Percentiles rank a stretch among this genome's conserved stretches.
Evolutionary conservation across 1,140 invertebrate genomes (phyloP).

Genomic region (Chrysopa pallens): DNA sequence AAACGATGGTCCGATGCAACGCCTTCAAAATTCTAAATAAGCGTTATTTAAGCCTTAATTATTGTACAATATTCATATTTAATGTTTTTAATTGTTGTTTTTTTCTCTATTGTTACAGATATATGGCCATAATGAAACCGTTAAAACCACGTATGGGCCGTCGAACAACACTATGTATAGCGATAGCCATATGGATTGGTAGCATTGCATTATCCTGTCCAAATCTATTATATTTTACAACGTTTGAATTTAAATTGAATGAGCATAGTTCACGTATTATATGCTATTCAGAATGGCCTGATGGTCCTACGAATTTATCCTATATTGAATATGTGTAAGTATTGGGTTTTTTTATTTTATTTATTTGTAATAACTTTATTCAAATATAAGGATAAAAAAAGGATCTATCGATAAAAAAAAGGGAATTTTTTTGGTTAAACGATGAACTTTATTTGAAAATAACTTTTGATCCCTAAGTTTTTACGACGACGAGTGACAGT

Average conservation of each 20-base stretch:
- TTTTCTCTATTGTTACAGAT: conserved; percentile 33
- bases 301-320: conserved; percentile 49
- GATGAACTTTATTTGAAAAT: too few relatives aligned
- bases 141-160: conserved; percentile 67
- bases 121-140: conserved; percentile 85
- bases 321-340: conserved; percentile 65
- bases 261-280: conserved; percentile 43
- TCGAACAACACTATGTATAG: conserved; percentile 61
- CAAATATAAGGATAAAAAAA: too few relatives aligned
- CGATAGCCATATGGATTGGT: conserved; percentile 61
- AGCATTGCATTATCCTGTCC: conserved; percentile 62
- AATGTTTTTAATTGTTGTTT: too few relatives aligned
- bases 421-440: too few relatives aligned
- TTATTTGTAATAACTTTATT: background rate
- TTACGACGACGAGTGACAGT: too few relatives aligned
- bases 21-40: too few relatives aligned
- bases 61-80: too few relatives aligned
- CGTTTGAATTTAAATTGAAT: conserved; percentile 34
- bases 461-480: too few relatives aligned
- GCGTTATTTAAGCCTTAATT: too few relatives aligned
- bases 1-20: too few relatives aligned
- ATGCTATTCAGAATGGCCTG: conserved; percentile 70
- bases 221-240: conserved; percentile 65
- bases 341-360: conserved; percentile 5
- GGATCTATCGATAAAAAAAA: too few relatives aligned